Evolutionary conservation across 2,888 invertebrate genomes (phyloP), one percentile per base, ranked within the genome.

Genomic region (Sinhomidia bicolor): DNA sequence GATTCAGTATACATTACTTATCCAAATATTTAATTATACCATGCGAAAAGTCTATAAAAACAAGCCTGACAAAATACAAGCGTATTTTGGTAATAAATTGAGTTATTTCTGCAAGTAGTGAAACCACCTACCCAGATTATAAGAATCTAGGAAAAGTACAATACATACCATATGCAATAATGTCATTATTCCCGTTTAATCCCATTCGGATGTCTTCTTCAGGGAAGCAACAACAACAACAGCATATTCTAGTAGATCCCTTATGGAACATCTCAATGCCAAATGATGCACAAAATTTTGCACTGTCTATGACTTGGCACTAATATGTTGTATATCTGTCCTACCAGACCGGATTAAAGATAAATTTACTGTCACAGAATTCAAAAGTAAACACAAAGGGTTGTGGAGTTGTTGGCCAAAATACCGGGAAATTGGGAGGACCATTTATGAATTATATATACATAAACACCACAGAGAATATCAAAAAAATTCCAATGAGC

Each of bases 151-250:
- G 12, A 79, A 60, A 60, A 57, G 36, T 36, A 57, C 51, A 29
- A 68, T 10, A 41, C 29, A 68, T 32, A 17, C 68, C 68, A 51
- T 57, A 1, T 17, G 47, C 7, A 47, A 47, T 2, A 51, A n/a
- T 23, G 17, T 5, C 57, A 57, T 23, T 17, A 57, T 2, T 14
- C 47, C 97, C 98, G 93, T 99, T 98, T 93, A 96, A 98, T 90
- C 97, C 98, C 95, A 99, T 96, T 93, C 96, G 14, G 29, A 62
- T 68, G 36, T 68, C n/a, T 20, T 14, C 32, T 65, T 29, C 32
- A 32, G 32, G 65, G 12, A 32, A 65, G 3, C 60, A 60, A 60
- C n/a, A n/a, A n/a, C n/a, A n/a, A n/a, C n/a, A n/a, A n/a, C n/a
- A n/a, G n/a, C n/a, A n/a, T n/a, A n/a, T 60, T 60, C 26, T 14